Base-by-base conservation (phyloP, 2,113 vertebrate genomes). In the human region DNA sequence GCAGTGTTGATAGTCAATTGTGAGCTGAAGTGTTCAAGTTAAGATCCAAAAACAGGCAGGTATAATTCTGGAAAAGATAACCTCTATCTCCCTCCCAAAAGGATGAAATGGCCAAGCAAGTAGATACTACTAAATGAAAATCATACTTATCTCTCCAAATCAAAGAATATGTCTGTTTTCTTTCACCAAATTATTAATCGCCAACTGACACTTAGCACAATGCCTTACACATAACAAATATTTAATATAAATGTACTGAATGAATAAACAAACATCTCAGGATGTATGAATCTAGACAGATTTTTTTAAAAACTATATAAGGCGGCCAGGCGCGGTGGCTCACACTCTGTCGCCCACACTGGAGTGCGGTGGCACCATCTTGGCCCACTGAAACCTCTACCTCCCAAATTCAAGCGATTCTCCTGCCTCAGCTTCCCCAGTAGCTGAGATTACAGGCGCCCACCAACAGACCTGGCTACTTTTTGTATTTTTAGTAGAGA, bases 1-100 rank as follows among this genome's bases (percentile, higher is more conserved):
- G 99, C 99, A 14, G 99, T 99, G 96, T 99, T 99, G 85, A 99
- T 99, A 30, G 99, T 99, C 43, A 99, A 99, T 96, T 99, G 99
- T 22, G 99, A 99, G 25, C 99, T 99, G 97, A 40, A 11, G 3
- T 1, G 1, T 0, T 22, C 2, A 14, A 17, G 98, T 99, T 98
- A 99, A 99, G 99, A 98, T 84, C 96, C 89, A 84, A 45, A n/a
- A n/a, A 85, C 8, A 43, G 45, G 30, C 43, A 90, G 61, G 50
- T 7, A 50, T 25, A 78, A 86, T 45, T 92, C 38, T 76, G 57
- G 1, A 89, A 97, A 87, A 66, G 48, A 90, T 6, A 68, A 96
- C 40, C n/a, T 91, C 32, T 82, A 80, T 32, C 40, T 61, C 40
- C 5, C 5, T 92, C 66, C 38, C 50, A 45, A 68, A 96, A 73